Evolutionary conservation across 2,113 vertebrate species (phyloP), one percentile per base, ranked within the genome.

Genomic region (Syngnathus scovelli): DNA sequence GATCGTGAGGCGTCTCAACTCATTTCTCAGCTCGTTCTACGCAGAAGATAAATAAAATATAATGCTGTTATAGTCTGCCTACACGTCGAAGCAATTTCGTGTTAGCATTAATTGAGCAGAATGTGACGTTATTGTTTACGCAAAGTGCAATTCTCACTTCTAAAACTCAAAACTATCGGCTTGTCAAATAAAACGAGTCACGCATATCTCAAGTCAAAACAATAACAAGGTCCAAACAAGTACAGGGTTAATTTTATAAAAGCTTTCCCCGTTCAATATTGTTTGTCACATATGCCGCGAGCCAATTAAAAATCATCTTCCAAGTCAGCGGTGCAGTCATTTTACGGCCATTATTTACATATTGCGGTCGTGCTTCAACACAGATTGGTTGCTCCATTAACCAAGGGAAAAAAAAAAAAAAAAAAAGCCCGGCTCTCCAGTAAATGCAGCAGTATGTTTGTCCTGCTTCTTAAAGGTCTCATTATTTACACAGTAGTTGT

Each of bases 401-500:
- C 59, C 38, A 41, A 61, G 3, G n/a, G n/a, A n/a, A 61, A n/a
- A 41, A 61, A 43, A 33, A 33, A 3, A 33, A 33, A 33, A 33
- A 33, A 33, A 33, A 33, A 33, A 33, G 27, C 27, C 27, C 27
- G 27, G 27, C 27, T 33, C 59, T 15, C 11, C 2, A 61, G 38
- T 39, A 41, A 61, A 41, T 21, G 38, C 19, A 7, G 38, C 38
- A 5, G n/a, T 61, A 41, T 61, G 44, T 48, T 48, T 61, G 12
- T 43, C 23, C 38, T 61, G 37, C 59, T 41, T 9, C 37, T 61
- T 61, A 43, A 61, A 61, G 19, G 39, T 55, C 59, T 61, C 59
- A 61, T 43, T 61, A 61, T 61, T 61, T 61, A 61, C 59, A 41
- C 38, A 41, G 59, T 41, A 21, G 59, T 8, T 43, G 38, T 12